These are phyloP conservation scores for Montipora cactus DNA, from an alignment of 64 coral and sea anemone genomes.

Conservation along the genomic window DNA sequence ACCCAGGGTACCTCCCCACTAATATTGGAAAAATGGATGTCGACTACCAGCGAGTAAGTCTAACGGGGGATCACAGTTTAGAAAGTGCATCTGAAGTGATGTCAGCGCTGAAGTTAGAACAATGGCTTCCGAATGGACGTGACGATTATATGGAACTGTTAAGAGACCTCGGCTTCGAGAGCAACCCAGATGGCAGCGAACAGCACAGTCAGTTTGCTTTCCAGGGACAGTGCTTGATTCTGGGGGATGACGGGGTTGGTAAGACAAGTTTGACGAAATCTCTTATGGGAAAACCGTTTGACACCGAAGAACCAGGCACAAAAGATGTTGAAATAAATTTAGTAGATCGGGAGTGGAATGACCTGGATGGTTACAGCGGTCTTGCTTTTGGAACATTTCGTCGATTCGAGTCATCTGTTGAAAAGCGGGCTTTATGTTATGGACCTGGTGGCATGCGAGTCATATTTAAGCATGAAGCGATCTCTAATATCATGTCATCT, in stretches of 20 bases:
- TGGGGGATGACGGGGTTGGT: constrained; percentile 25
- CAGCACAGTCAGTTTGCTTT: constrained; percentile 15
- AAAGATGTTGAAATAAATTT: constrained; percentile 19
- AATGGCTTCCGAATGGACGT: constrained; percentile 12
- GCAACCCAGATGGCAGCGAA: not conserved
- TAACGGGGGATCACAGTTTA: constrained; percentile 26
- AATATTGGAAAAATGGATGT: not conserved
- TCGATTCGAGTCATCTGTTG: not conserved
- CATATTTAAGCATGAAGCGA: too few relatives aligned
- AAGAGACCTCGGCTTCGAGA: not conserved
- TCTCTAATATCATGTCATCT: too few relatives aligned
- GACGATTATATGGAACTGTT: not conserved
- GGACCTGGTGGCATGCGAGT: too few relatives aligned
- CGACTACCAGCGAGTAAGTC: not conserved
- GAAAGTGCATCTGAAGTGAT: constrained; percentile 41
- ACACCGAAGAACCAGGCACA: not conserved
- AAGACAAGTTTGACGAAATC: constrained; percentile 41
- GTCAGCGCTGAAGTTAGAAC: not conserved
- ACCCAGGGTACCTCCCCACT: too few relatives aligned
- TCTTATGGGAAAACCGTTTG: constrained; percentile 1
- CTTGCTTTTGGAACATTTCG: not conserved
- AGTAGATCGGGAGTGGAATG: constrained; percentile 24
- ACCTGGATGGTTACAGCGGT: not conserved
- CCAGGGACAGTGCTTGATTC: constrained; percentile 33
- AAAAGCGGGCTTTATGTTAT: too few relatives aligned